These are phyloP conservation scores for Cephalopachus bancanus DNA, from an alignment of 2,797 vertebrate genomes.

Conservation along the genomic window DNA sequence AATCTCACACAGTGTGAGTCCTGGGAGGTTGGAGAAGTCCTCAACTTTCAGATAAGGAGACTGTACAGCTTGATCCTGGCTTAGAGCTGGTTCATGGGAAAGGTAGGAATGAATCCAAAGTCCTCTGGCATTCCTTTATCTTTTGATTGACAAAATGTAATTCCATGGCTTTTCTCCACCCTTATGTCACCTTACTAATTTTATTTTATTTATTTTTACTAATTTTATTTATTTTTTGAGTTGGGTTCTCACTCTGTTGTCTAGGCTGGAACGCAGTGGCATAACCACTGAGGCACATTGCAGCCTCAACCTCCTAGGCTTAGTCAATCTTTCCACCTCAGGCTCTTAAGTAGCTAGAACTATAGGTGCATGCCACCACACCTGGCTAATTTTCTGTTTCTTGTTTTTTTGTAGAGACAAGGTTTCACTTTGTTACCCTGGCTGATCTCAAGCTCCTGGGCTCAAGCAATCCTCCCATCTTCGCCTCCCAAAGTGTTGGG, in stretches of 20 bases:
- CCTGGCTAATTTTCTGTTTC: background rate
- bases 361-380: accelerated
- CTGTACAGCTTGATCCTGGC: too few relatives aligned
- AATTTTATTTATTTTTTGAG: background rate
- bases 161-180: too few relatives aligned
- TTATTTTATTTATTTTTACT: background rate
- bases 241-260: accelerated
- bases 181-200: too few relatives aligned
- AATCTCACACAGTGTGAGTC: too few relatives aligned
- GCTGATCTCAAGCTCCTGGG: background rate
- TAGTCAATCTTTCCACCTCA: background rate
- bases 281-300: background rate
- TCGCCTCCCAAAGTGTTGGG: background rate
- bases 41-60: too few relatives aligned
- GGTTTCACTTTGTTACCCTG: background rate
- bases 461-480: background rate
- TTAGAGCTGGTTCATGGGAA: too few relatives aligned
- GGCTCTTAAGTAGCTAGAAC: background rate
- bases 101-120: too few relatives aligned
- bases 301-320: background rate
- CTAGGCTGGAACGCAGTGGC: background rate
- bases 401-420: background rate
- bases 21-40: too few relatives aligned
- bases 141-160: too few relatives aligned
- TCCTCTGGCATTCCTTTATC: too few relatives aligned